phyloP scores from a whole-genome alignment of 2,113 vertebrate species.

The Dascyllus trimaculatus region DNA sequence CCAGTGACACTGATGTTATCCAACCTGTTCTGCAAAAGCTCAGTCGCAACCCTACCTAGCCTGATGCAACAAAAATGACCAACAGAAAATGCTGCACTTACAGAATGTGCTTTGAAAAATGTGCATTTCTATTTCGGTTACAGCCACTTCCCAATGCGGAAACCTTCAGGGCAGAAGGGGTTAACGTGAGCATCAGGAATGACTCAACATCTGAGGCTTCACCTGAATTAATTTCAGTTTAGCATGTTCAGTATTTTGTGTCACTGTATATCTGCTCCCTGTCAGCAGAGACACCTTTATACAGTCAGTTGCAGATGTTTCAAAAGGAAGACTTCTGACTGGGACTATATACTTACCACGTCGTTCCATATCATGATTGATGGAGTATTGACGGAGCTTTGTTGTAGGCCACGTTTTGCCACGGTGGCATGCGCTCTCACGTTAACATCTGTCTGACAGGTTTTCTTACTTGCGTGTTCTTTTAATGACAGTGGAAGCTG shows the following conservation, averaged over 20 bases:
- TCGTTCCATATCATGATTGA: not conserved
- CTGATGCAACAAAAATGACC: too few relatives aligned
- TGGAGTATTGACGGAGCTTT: not conserved
- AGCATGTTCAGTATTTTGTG: not conserved
- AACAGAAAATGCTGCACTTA: too few relatives aligned
- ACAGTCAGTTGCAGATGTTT: conserved; percentile 1
- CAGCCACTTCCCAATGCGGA: too few relatives aligned
- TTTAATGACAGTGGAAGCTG: not conserved
- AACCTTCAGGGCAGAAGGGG: too few relatives aligned
- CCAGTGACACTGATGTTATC: too few relatives aligned
- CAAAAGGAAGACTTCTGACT: not conserved
- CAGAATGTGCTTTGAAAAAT: too few relatives aligned
- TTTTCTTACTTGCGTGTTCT: not conserved
- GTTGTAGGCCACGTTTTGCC: not conserved
- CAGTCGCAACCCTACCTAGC: too few relatives aligned
- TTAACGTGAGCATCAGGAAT: not conserved
- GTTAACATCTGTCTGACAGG: not conserved
- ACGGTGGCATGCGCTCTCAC: not conserved
- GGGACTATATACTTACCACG: not conserved
- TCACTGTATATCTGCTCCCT: not conserved
- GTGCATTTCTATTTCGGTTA: too few relatives aligned
- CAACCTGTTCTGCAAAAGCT: too few relatives aligned
- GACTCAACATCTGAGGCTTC: not conserved
- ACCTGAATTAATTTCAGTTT: not conserved
- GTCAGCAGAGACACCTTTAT: not conserved